Evolutionary conservation across 2,113 vertebrate species (phyloP), one percentile per base, ranked within the genome.

Genomic region (Chaetops frenatus): DNA sequence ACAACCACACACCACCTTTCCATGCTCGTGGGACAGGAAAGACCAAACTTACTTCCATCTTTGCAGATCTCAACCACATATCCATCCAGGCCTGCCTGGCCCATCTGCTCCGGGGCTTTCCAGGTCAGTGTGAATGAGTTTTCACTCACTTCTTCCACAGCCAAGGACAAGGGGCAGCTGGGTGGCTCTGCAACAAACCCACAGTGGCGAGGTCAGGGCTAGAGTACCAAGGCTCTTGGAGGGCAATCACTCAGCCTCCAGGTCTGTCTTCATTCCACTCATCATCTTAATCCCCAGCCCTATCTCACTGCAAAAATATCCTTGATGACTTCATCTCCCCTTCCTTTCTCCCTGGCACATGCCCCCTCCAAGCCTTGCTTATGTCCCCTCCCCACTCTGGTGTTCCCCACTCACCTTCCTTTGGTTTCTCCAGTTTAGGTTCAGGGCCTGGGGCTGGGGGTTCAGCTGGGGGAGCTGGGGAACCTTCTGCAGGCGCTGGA

Each of bases 11-110:
- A 53, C 36, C n/a, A 31, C 13, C 21, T 67, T n/a, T 67, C 31
- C 54, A 50, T 11, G 54, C 57, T 79, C 17, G 6, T 0, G 0
- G 67, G 64, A 44, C 56, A 91, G 65, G 29, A 80, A 85, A 70
- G 9, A 66, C 44, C 74, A 80, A 66, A 96, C 99, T 96, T 97
- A 99, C 99, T 98, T 98, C 99, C 99, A 91, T 99, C 98, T 94
- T 98, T 98, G 98, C 98, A 95, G 96, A 98, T 97, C 91, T 99
- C 99, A 65, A 99, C 72, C 44, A 98, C 27, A 21, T 99, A 99
- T 97, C 99, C 99, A 42, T 98, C 98, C 81, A 99, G 91, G 36
- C 97, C 98, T 1, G 96, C 95, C 53, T 65, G 90, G 76, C 98
- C 99, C 0, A 95, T 97, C 56, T 86, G 97, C 94, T 98, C 98